Percentiles rank a stretch among this genome's conserved stretches.
Evolutionary conservation across 2,888 invertebrate genomes (phyloP).

Genomic region (Volucella inflata): DNA sequence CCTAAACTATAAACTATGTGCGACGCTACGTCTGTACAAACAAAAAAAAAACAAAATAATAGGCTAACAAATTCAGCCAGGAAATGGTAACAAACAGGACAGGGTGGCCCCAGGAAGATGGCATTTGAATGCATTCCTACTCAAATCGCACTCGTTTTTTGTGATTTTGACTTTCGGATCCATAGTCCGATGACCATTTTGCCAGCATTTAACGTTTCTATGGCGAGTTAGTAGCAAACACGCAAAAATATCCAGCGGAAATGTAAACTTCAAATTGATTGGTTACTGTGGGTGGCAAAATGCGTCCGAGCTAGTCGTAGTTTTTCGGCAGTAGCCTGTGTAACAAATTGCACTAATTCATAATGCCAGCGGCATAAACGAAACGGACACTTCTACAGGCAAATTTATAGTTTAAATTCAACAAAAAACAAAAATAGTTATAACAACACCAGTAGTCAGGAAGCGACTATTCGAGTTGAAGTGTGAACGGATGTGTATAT

Average conservation of each 20-base stretch:
- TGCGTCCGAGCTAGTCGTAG: constrained; percentile 25
- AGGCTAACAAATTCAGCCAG: not conserved
- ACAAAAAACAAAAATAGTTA: constrained; percentile 20
- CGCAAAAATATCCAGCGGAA: constrained; percentile 46
- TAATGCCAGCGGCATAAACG: constrained; percentile 43
- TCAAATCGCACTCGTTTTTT: constrained; percentile 21
- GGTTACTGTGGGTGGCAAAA: constrained; percentile 41
- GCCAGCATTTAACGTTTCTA: constrained; percentile 27
- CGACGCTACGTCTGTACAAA: not conserved
- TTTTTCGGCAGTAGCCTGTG: constrained; percentile 21
- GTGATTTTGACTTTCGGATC: not conserved
- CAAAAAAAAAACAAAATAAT: not conserved
- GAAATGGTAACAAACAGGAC: constrained; percentile 38
- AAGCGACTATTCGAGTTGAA: constrained; percentile 23
- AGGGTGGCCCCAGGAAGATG: constrained; percentile 17
- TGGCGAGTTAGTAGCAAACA: constrained; percentile 26
- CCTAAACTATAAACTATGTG: constrained; percentile 45
- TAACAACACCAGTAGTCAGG: constrained; percentile 30
- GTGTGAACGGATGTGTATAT: constrained; percentile 39
- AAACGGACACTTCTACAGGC: not conserved
- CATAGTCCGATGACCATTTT: not conserved
- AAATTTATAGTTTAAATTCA: constrained; percentile 21
- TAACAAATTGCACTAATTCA: constrained; percentile 51
- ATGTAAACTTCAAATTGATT: constrained; percentile 46
- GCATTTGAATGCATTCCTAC: constrained; percentile 6